Percentiles rank a stretch among this genome's conserved stretches.
Conservation (phyloP, 2,888 invertebrate species). For the Lycophotia porphyrea region DNA sequence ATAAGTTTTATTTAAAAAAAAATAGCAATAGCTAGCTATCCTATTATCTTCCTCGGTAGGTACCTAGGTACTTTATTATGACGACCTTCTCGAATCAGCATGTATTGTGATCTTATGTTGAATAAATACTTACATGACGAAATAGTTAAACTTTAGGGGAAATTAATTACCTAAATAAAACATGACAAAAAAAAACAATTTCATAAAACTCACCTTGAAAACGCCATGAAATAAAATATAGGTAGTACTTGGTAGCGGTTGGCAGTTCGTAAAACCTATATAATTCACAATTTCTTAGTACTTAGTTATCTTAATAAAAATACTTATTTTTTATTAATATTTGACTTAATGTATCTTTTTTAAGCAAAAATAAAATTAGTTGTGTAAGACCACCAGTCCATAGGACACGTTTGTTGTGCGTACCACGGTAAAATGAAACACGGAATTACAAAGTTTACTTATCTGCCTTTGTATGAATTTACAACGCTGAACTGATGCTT, state of each 20-base stretch:
- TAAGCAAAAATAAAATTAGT: not conserved
- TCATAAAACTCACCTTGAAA: slow-evolving; percentile 27
- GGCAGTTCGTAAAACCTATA: not conserved
- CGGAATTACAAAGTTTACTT: slow-evolving; percentile 46
- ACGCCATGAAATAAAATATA: slow-evolving; percentile 25
- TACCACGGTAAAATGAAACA: slow-evolving; percentile 62
- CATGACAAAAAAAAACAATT: not conserved
- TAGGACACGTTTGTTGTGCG: slow-evolving; percentile 57
- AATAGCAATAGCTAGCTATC: not conserved
- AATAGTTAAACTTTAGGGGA: not conserved
- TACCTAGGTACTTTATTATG: not conserved
- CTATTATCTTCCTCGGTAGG: not conserved
- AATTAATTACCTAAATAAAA: not conserved
- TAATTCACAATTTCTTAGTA: slow-evolving; percentile 12
- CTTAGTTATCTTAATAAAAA: not conserved
- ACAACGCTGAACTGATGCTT: slow-evolving; percentile 51
- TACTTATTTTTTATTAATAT: not conserved
- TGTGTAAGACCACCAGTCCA: slow-evolving; percentile 1
- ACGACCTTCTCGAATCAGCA: not conserved
- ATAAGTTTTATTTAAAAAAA: no score
- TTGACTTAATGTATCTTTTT: not conserved
- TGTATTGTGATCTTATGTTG: not conserved
- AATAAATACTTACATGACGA: not conserved
- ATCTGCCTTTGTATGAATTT: slow-evolving; percentile 55
- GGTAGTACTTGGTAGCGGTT: not conserved